These are phyloP conservation scores for Drosophila longiperda DNA, from an alignment of 2,888 invertebrate genomes.

Conservation along the genomic window DNA sequence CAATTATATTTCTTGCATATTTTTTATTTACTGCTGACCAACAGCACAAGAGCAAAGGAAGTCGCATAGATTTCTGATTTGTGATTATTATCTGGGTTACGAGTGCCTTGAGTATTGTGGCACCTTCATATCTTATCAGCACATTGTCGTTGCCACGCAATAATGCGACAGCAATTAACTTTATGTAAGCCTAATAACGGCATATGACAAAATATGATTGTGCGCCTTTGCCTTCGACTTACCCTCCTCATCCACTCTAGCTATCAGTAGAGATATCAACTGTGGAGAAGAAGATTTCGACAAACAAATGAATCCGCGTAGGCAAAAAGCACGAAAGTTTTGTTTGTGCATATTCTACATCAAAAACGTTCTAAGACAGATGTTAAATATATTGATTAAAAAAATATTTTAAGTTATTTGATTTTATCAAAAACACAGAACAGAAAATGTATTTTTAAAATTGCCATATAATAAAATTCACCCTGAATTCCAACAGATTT, in stretches of 20 bases:
- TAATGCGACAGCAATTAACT: conserved; percentile 38
- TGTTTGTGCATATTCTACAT: background rate
- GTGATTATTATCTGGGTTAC: conserved; percentile 53
- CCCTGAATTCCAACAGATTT: background rate
- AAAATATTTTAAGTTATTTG: background rate
- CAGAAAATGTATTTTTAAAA: background rate
- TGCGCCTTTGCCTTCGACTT: background rate
- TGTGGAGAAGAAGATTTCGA: background rate
- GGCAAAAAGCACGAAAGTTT: background rate
- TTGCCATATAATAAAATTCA: background rate
- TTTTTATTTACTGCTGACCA: conserved; percentile 46
- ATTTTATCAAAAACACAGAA: background rate
- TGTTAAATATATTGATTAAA: background rate
- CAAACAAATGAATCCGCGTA: background rate
- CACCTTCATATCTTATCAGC: conserved; percentile 57
- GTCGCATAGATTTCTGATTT: conserved; percentile 53
- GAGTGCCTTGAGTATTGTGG: conserved; percentile 26
- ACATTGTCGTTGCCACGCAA: conserved; percentile 24
- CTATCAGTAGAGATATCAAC: conserved; percentile 9
- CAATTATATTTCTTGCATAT: background rate
- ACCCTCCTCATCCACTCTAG: background rate
- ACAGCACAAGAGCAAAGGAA: background rate
- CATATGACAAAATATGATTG: conserved; percentile 37
- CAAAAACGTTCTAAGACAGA: background rate
- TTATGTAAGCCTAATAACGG: conserved; percentile 41